These are phyloP conservation scores for Stigmatopora nigra DNA, from an alignment of 2,113 vertebrate species.

Conservation along the genomic window DNA sequence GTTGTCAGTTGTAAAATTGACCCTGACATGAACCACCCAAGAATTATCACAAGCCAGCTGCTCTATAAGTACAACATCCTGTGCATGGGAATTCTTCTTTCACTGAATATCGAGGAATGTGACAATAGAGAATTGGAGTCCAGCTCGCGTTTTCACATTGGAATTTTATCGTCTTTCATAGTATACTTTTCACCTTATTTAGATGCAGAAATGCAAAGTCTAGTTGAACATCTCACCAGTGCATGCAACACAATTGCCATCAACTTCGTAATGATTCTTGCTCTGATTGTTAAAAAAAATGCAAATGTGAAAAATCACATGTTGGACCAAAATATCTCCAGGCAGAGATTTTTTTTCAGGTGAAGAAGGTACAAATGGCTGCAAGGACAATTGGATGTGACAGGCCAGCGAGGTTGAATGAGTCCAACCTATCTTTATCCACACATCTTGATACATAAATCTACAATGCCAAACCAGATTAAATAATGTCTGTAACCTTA, in stretches of 20 bases:
- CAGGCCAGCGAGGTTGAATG: slow-evolving; percentile 20
- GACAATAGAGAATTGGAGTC: not conserved
- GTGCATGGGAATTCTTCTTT: slow-evolving; percentile 11
- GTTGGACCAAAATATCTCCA: not conserved
- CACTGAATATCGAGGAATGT: slow-evolving; percentile 17
- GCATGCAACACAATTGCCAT: not conserved
- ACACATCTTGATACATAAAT: slow-evolving; percentile 19
- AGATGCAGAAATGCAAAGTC: not conserved
- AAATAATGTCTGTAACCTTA: not conserved
- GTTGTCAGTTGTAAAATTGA: not conserved
- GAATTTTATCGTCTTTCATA: slow-evolving; percentile 1
- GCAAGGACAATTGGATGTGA: slow-evolving; percentile 24
- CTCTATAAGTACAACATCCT: slow-evolving; percentile 5
- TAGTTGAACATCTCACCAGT: not conserved
- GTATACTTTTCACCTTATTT: not conserved
- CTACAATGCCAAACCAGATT: fast-evolving
- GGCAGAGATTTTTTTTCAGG: slow-evolving; percentile 11
- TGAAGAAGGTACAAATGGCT: slow-evolving; percentile 14
- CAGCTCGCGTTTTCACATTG: slow-evolving; percentile 1
- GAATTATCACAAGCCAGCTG: not conserved
- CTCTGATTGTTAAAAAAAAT: not conserved
- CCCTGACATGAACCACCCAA: not conserved
- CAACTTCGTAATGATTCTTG: not conserved
- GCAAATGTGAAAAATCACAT: not conserved
- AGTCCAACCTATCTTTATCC: slow-evolving; percentile 5